Evolutionary conservation across 2,113 vertebrate species (phyloP), one percentile per base, ranked within the genome.

Genomic region (Melanocharis versteri): DNA sequence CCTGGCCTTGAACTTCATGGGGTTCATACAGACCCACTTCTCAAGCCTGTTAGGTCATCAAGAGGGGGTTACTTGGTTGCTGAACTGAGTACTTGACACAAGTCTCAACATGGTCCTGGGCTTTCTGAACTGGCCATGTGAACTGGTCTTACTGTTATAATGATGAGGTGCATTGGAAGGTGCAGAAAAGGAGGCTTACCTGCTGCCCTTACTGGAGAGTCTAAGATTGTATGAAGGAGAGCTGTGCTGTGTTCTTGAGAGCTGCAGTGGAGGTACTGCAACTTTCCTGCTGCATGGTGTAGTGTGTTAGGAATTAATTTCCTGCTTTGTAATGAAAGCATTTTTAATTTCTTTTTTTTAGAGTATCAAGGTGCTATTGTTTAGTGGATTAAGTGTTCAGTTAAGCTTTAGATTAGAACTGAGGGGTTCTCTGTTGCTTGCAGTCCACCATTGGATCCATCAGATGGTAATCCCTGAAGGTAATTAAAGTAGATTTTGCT

Each of bases 91-190:
- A 7, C 30, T 73, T 22, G 8, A 11, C 11, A 3, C 6, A 12
- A 40, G 8, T 33, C 31, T 16, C 39, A 39, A 0, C 12, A 1
- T 2, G 9, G 10, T 23, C 61, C 60, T 75, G 35, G 14, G 21
- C 22, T 85, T 92, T 53, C 60, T 48, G 35, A 84, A 47, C 30
- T 15, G 37, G 35, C 5, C 31, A 21, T 35, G n/a, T 3, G 1
- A 5, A 76, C n/a, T n/a, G 47, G 39, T 66, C 31, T 53, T 0
- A 0, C 15, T 70, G 27, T 20, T 2, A 4, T 9, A 1, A 1
- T 16, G 15, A 31, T 27, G 37, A 44, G 19, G 27, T n/a, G 16
- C 30, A 1, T 3, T 44, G 58, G 33, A n/a, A 68, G 21, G 54
- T 10, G 37, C 8, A 68, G 22, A 35, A 62, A 7, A 44, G n/a